Conservation (phyloP, 2,113 vertebrate genomes). For the Gymnocephalus cernua region DNA sequence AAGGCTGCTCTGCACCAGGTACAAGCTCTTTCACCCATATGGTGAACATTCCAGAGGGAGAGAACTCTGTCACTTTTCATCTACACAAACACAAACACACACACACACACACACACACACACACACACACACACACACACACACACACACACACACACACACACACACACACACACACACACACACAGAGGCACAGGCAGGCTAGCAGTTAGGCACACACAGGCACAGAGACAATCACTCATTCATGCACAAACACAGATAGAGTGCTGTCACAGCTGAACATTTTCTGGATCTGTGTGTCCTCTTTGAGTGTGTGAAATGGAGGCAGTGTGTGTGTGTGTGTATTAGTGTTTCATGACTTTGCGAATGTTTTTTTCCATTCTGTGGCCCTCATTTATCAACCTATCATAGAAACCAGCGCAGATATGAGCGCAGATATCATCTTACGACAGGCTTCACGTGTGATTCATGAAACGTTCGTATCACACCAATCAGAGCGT, state of each 20-base stretch:
- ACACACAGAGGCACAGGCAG: constrained; percentile 5
- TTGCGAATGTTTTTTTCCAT: neutral
- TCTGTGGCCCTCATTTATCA: too few relatives aligned
- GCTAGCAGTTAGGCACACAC: constrained; percentile 12
- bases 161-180: constrained; percentile 16
- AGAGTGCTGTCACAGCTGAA: constrained; percentile 31
- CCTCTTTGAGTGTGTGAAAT: constrained; percentile 1
- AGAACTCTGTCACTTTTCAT: constrained; percentile 67
- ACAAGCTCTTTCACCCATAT: constrained; percentile 71
- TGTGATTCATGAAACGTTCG: too few relatives aligned
- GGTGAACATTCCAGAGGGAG: constrained; percentile 70
- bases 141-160: constrained; percentile 1
- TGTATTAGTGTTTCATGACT: constrained; percentile 2
- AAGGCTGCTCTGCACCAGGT: constrained; percentile 61
- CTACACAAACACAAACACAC: constrained; percentile 23
- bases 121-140: constrained; percentile 16
- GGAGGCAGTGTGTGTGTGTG: neutral
- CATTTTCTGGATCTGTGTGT: constrained; percentile 12
- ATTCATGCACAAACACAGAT: constrained; percentile 22
- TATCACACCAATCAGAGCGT: too few relatives aligned
- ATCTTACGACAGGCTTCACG: too few relatives aligned
- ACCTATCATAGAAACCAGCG: too few relatives aligned
- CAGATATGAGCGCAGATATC: too few relatives aligned
- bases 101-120: constrained; percentile 10
- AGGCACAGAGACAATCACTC: constrained; percentile 18